These are phyloP conservation scores for Chionodraco myersi DNA, from an alignment of 2,113 vertebrate species.

Conservation along the genomic window DNA sequence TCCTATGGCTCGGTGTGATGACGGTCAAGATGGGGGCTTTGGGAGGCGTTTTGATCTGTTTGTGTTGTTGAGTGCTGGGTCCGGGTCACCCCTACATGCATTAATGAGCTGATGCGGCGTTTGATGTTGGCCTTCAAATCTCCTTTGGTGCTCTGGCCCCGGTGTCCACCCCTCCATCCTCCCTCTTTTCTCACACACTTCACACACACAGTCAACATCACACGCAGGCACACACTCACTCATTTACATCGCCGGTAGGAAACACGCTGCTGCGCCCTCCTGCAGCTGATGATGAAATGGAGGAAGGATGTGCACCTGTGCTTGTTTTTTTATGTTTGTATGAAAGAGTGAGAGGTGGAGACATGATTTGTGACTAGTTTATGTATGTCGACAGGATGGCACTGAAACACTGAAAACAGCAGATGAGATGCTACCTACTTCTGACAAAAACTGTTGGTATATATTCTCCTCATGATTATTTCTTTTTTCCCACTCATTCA, in stretches of 20 bases:
- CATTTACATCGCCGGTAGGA: constrained; percentile 60
- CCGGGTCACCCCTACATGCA: constrained; percentile 69
- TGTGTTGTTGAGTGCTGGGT: constrained; percentile 57
- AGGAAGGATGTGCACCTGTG: constrained; percentile 32
- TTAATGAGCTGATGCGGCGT: constrained; percentile 77
- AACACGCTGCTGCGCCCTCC: constrained; percentile 18
- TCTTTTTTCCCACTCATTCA: constrained; percentile 25
- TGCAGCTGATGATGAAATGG: constrained; percentile 47
- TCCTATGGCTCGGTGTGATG: constrained; percentile 53
- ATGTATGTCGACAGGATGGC: constrained; percentile 19
- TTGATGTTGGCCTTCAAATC: constrained; percentile 80
- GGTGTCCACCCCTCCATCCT: constrained; percentile 50
- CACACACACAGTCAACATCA: constrained; percentile 46
- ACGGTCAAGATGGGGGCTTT: constrained; percentile 61
- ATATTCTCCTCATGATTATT: constrained; percentile 47
- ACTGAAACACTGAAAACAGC: constrained; percentile 13
- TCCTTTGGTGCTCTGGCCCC: constrained; percentile 66
- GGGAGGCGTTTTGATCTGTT: constrained; percentile 64
- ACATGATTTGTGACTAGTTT: constrained; percentile 16
- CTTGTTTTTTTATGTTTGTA: constrained; percentile 29
- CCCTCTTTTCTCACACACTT: constrained; percentile 27
- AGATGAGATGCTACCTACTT: constrained; percentile 20
- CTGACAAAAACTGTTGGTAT: constrained; percentile 19
- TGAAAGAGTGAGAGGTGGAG: neutral
- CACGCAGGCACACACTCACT: constrained; percentile 44